A percentile compares a stretch with the other conserved stretches of the same genome.
phyloP scores from a whole-genome alignment of 2,888 invertebrate species.

The Callyntrura sp. region DNA sequence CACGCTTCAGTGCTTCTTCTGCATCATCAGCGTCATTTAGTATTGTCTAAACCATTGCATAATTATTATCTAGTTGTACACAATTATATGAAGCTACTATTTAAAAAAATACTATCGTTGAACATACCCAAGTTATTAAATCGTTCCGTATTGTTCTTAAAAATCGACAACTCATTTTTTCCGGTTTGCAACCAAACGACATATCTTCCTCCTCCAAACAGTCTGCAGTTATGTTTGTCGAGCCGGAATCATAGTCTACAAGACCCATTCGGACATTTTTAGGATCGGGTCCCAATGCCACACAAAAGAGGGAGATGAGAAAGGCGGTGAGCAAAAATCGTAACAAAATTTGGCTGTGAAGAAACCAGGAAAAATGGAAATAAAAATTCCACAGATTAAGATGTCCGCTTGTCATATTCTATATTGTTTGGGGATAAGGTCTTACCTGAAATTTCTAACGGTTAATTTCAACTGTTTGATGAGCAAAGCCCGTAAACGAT shows the following conservation, averaged over 20 bases:
- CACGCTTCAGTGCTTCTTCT: conserved; percentile 49
- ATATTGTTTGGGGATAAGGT: neutral
- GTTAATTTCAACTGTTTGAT: conserved; percentile 70
- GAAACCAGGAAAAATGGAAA: too few species aligned
- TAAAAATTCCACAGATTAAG: too few species aligned
- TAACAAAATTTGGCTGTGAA: too few species aligned
- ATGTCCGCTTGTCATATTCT: too few species aligned
- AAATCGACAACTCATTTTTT: conserved; percentile 74
- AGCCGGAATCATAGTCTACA: conserved; percentile 68
- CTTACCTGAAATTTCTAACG: conserved; percentile 53
- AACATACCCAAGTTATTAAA: conserved; percentile 58
- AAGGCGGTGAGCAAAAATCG: conserved; percentile 57
- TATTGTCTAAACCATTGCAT: conserved; percentile 45
- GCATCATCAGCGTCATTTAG: conserved; percentile 50
- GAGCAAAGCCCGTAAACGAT: conserved; percentile 63
- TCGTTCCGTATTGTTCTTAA: conserved; percentile 55
- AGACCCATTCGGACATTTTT: conserved; percentile 60
- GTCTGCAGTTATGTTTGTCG: conserved; percentile 32
- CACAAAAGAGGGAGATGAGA: conserved; percentile 69
- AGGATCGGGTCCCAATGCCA: conserved; percentile 63
- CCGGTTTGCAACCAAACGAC: conserved; percentile 67
- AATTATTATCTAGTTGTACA: too few species aligned
- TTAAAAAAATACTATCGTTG: neutral
- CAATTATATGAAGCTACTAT: too few species aligned
- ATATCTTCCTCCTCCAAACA: conserved; percentile 65